phyloP scores from a whole-genome alignment of 2,113 vertebrate species.

The Corvus moneduloides region DNA sequence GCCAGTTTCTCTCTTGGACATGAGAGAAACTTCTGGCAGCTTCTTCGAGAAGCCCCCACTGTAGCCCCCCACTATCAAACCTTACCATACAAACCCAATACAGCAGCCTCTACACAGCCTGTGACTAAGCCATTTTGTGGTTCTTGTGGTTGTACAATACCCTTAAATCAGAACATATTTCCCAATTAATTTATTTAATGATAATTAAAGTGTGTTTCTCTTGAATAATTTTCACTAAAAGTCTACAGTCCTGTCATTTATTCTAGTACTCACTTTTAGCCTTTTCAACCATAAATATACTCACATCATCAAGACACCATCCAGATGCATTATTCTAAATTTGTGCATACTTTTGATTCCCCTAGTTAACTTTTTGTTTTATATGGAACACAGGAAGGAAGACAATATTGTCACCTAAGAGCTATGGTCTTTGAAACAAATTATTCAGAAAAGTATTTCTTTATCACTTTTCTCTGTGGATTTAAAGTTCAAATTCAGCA shows the following conservation, averaged over 20 bases:
- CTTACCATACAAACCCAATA: no score
- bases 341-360: not conserved
- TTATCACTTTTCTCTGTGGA: not conserved
- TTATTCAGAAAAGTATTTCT: not conserved
- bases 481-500: not conserved
- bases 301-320: not conserved
- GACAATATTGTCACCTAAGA: not conserved
- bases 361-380: not conserved
- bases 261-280: not conserved
- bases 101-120: not conserved
- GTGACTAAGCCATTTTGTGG: not conserved
- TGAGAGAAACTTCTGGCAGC: not conserved
- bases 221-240: not conserved
- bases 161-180: not conserved
- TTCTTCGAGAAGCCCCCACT: not conserved
- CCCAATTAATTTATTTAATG: not conserved
- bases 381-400: not conserved
- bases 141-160: not conserved
- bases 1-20: not conserved
- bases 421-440: not conserved
- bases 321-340: not conserved
- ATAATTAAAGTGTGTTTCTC: not conserved
- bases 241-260: not conserved
- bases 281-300: not conserved
- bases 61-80: not conserved